A percentile compares a stretch with the other conserved stretches of the same genome.
phyloP scores from a whole-genome alignment of 2,888 invertebrate genomes.

The Agriopis marginaria region DNA sequence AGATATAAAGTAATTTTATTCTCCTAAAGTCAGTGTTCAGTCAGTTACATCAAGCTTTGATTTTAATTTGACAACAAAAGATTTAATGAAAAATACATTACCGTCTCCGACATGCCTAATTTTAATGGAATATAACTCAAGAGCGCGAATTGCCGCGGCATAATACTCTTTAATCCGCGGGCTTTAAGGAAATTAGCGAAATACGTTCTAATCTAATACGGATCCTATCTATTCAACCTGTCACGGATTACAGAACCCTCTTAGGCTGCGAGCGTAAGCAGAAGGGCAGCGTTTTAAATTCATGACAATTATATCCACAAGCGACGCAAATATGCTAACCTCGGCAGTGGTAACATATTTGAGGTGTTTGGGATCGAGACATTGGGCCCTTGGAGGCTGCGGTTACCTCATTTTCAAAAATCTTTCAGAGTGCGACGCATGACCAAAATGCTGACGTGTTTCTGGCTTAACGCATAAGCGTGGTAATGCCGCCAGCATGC shows the following conservation, averaged over 20 bases:
- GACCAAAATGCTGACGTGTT: too few relatives aligned
- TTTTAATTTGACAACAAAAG: neutral
- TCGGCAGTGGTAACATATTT: too few relatives aligned
- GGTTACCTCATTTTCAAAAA: too few relatives aligned
- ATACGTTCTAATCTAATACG: slow-evolving; percentile 55
- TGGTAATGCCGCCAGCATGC: too few relatives aligned
- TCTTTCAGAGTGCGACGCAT: too few relatives aligned
- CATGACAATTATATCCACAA: neutral
- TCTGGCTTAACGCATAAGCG: too few relatives aligned
- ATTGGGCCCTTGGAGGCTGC: too few relatives aligned
- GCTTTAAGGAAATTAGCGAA: slow-evolving; percentile 50
- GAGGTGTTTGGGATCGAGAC: too few relatives aligned
- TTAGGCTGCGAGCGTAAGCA: slow-evolving; percentile 7
- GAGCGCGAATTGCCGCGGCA: slow-evolving; percentile 7
- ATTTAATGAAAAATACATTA: slow-evolving; percentile 4
- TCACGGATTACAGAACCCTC: slow-evolving; percentile 41
- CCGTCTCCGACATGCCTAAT: slow-evolving; percentile 13
- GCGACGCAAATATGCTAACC: too few relatives aligned
- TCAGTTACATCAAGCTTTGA: too few relatives aligned
- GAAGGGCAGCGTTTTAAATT: slow-evolving; percentile 4
- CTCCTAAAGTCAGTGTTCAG: neutral
- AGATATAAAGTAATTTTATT: neutral
- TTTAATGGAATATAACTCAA: slow-evolving; percentile 19
- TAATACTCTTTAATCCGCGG: slow-evolving; percentile 44
- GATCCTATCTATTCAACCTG: slow-evolving; percentile 56